Evolutionary conservation across 2,113 vertebrate genomes (phyloP), one percentile per base, ranked within the genome.

Genomic region (Alligator mississippiensis): DNA sequence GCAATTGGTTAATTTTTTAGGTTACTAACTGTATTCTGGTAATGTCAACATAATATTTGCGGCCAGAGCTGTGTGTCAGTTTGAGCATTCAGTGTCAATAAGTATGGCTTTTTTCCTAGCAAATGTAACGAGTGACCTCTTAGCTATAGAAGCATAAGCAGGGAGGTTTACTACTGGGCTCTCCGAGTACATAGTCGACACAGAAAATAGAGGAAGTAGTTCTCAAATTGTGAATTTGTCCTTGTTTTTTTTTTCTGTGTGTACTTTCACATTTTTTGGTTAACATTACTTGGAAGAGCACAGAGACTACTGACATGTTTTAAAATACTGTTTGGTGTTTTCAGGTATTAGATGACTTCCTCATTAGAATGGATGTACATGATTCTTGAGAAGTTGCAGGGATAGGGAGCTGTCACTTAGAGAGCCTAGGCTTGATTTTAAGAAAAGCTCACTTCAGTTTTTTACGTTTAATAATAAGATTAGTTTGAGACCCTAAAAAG

Each of bases 1-100:
- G 90, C 93, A 97, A 95, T 59, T 90, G 57, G 11, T 17, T 92
- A 21, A 72, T 81, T 82, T 96, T 92, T 27, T 64, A 80, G 91
- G 91, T 90, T 90, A 87, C 89, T 34, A 60, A 70, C 82, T 86
- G 15, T 70, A 38, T 77, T 74, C 8, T 55, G 82, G n/a, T 80
- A 77, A 85, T 91, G 91, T 86, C 84, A 78, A 54, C 30, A 1
- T 0, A 30, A 30, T 77, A 87, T 84, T 16, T 21, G 88, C 79
- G 77, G 62, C 54, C 9, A 80, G 68, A 2, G 38, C 1, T 84
- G 80, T 18, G 59, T 59, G 17, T 84, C 70, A 86, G 38, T 16
- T 86, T 78, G 76, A 95, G 80, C 18, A 17, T 62, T 80, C 17
- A 68, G 28, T 91, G 84, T 95, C 76, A 72, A 12, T 30, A 68